phyloP scores from a whole-genome alignment of 2,888 invertebrate species.

The Andrena haemorrhoa region DNA sequence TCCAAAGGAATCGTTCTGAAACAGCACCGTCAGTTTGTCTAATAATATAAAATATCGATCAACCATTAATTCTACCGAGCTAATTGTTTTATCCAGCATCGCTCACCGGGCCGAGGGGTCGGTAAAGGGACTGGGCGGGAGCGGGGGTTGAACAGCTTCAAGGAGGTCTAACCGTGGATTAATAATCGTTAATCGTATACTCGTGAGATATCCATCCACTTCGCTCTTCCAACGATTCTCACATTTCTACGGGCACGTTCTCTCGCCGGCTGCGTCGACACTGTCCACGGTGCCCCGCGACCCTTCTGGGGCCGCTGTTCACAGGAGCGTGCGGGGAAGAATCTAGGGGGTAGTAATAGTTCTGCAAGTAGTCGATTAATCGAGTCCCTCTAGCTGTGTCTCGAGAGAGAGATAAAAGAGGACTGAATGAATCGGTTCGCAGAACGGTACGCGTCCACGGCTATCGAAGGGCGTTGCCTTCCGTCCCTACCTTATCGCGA shows the following conservation, averaged over 20 bases:
- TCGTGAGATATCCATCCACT: conserved; percentile 27
- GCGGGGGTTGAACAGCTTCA: conserved; percentile 30
- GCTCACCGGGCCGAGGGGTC: conserved; percentile 35
- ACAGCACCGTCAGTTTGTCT: conserved; percentile 30
- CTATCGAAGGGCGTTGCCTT: conserved; percentile 45
- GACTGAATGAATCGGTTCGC: conserved; percentile 53
- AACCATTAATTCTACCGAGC: conserved; percentile 41
- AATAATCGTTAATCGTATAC: conserved; percentile 55
- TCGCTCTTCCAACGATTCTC: neutral
- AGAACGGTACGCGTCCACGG: conserved; percentile 59
- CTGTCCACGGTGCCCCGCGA: neutral
- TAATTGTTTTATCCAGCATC: conserved; percentile 45
- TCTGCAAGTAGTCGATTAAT: conserved; percentile 48
- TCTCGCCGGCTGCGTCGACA: neutral
- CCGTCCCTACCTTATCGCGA: conserved; percentile 45
- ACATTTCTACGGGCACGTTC: conserved; percentile 13
- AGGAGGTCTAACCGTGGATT: conserved; percentile 38
- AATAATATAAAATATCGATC: conserved; percentile 56
- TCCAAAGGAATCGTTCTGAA: conserved; percentile 3
- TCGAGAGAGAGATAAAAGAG: conserved; percentile 45
- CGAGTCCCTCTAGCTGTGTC: conserved; percentile 32
- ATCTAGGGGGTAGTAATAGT: conserved; percentile 42
- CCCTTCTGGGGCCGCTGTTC: neutral
- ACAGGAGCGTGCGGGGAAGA: conserved; percentile 13
- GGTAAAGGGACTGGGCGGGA: conserved; percentile 12